Evolutionary conservation across 2,888 invertebrate genomes (phyloP).

Genomic region (Macaria notata): DNA sequence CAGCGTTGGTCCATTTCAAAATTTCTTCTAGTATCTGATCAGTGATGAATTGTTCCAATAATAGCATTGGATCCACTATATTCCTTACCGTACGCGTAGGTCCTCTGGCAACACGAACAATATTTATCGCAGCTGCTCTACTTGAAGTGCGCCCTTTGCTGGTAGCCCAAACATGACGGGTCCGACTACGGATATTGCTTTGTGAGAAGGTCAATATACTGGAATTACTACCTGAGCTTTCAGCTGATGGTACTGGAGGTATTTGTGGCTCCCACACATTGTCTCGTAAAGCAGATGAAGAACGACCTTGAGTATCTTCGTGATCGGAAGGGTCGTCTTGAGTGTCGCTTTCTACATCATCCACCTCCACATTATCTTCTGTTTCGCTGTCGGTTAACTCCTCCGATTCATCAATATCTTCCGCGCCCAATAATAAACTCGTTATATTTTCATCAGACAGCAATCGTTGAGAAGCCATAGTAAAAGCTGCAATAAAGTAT

Average conservation of each 20-base stretch:
- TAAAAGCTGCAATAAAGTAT: conserved; percentile 16
- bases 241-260: conserved; percentile 7
- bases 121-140: conserved; percentile 8
- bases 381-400: conserved; percentile 17
- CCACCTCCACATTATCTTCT: conserved; percentile 19
- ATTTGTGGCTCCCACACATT: conserved; percentile 9
- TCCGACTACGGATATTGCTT: conserved; percentile 13
- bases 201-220: conserved; percentile 17
- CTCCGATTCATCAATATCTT: conserved; percentile 8
- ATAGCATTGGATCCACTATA: conserved; percentile 11
- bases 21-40: background rate
- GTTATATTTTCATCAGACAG: conserved; percentile 13
- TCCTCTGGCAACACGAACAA: conserved; percentile 9
- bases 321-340: conserved; percentile 14
- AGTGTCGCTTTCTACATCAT: conserved; percentile 11
- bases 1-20: background rate
- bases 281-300: conserved; percentile 10
- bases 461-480: conserved; percentile 11
- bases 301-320: conserved; percentile 11
- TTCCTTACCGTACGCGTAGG: conserved; percentile 13
- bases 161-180: conserved; percentile 18
- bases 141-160: conserved; percentile 16
- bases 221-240: conserved; percentile 11
- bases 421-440: conserved; percentile 16
- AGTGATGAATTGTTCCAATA: conserved; percentile 12